These are phyloP conservation scores for Pelobates cultripes DNA, from an alignment of 2,797 vertebrate species.

Conservation along the genomic window DNA sequence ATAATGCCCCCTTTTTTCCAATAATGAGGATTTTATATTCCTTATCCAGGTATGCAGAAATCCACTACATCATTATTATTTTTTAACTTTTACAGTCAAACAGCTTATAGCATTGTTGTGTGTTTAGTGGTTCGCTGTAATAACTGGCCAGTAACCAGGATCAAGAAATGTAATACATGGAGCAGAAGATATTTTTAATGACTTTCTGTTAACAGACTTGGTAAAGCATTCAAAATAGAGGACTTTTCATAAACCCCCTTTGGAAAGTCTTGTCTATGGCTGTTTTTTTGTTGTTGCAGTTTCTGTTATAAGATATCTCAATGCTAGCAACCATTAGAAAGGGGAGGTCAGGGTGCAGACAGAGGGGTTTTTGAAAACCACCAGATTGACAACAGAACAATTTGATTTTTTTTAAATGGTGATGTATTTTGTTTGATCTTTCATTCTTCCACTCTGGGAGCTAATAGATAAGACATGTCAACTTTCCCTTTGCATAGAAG, in stretches of 20 bases:
- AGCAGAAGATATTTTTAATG: conserved; percentile 67
- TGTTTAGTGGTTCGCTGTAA: conserved; percentile 4
- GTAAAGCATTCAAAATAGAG: conserved; percentile 61
- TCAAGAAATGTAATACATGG: conserved; percentile 64
- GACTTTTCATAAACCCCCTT: conserved; percentile 59
- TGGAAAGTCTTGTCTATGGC: conserved; percentile 65
- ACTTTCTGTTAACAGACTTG: conserved; percentile 72
- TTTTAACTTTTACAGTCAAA: conserved; percentile 4
- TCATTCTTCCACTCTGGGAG: neutral
- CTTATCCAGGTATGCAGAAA: neutral
- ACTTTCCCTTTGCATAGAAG: neutral
- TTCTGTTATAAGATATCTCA: conserved; percentile 62
- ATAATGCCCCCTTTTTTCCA: neutral
- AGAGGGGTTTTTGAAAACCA: neutral
- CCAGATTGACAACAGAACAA: neutral
- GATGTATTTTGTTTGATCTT: neutral
- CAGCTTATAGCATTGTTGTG: conserved; percentile 1
- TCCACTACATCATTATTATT: neutral
- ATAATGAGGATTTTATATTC: neutral
- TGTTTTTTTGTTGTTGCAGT: conserved; percentile 56
- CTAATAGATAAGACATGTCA: neutral
- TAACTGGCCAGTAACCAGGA: conserved; percentile 4
- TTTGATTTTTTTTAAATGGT: neutral
- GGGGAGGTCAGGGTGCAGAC: neutral
- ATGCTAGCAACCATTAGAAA: conserved; percentile 56